Percentiles rank a stretch among this genome's conserved stretches.
phyloP scores from a whole-genome alignment of 2,113 vertebrate genomes.

The Eudorcas thomsonii region DNA sequence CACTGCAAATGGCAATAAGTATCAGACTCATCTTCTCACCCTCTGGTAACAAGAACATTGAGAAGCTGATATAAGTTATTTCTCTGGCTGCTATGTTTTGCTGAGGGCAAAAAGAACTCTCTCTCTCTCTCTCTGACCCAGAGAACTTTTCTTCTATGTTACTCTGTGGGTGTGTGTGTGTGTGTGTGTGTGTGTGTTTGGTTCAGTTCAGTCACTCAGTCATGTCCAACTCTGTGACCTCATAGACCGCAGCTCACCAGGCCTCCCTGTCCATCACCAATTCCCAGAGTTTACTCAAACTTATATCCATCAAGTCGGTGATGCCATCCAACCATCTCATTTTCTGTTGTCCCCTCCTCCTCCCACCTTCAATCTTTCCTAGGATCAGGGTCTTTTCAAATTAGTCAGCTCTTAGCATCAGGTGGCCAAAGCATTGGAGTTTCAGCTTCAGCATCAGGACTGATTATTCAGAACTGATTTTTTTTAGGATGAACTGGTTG shows the following conservation, averaged over 20 bases:
- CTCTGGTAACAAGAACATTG: not conserved
- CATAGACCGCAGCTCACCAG: fast-evolving
- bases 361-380: fast-evolving
- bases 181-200: too few species aligned
- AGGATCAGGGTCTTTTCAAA: not conserved
- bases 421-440: not conserved
- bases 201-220: not conserved
- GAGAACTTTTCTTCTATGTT: not conserved
- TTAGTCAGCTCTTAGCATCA: not conserved
- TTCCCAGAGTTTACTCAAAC: not conserved
- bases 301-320: not conserved
- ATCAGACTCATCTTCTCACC: not conserved
- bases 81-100: not conserved
- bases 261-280: not conserved
- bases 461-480: not conserved
- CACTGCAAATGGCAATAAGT: not conserved
- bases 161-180: not conserved
- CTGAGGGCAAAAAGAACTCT: not conserved
- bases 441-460: not conserved
- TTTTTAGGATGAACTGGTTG: not conserved
- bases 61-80: not conserved
- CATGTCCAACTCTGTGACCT: fast-evolving
- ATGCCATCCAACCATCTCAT: not conserved
- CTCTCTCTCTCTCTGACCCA: not conserved
- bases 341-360: not conserved